Base-by-base conservation (phyloP, 2,888 invertebrate genomes). In the Trissoscelio sp. region DNA sequence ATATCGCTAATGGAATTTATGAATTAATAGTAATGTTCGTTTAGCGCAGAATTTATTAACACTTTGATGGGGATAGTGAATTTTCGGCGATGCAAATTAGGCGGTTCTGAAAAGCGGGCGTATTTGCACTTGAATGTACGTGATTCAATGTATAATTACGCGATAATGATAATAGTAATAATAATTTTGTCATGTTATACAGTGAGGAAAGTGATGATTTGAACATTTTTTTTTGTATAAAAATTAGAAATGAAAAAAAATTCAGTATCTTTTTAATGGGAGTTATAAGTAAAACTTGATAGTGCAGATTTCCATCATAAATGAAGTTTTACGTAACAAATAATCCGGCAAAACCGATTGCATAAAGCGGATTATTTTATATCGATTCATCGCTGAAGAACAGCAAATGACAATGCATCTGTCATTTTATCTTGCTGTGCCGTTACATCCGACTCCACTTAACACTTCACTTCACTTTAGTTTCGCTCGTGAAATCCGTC, bases 1-100 rank as follows among this genome's bases (percentile, higher is more conserved):
- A 44, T 53, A 67, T 67, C 20, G 3, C 67, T 67, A 55, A 53
- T 55, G 67, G 55, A 67, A 24, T 55, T 67, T 67, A 67, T 67
- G 55, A 67, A 67, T 55, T 55, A 55, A 55, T 67, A 34, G 53
- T 28, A 22, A 53, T 42, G 53, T n/a, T 28, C 51, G 55, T 55
- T 55, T 28, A 55, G 18, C n/a, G 18, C 9, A 7, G 20, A 55
- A 67, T 67, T 67, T 53, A 55, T 55, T 42, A 67, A 53, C 51
- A 66, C 37, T 51, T 51, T 44, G 31, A 48, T 34, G 31, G 12
- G 31, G 1, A 12, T 28, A 18, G 20, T 12, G 34, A 20, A 66
- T 48, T 66, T 66, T 66, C 22, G 51, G 37, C 5, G 37, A 66
- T 66, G 46, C 62, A 44, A 62, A 46, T 62, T 42, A 58, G 11